These are phyloP conservation scores for Drosophila subquinaria DNA, from an alignment of 2,888 invertebrate genomes.

Conservation along the genomic window DNA sequence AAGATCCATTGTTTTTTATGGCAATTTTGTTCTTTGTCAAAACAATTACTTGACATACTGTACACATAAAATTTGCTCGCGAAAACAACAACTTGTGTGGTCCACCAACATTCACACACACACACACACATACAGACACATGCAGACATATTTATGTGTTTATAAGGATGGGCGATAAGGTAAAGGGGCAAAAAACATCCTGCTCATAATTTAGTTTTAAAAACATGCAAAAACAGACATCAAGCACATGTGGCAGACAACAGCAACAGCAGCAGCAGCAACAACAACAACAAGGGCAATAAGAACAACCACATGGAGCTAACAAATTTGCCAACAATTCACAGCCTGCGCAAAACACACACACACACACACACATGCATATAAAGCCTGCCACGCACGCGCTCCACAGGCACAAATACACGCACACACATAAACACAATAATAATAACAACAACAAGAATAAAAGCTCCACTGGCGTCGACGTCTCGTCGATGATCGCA, in stretches of 20 bases:
- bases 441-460: conserved; percentile 27
- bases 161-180: conserved; percentile 7
- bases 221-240: conserved; percentile 79
- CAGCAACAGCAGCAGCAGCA: conserved; percentile 33
- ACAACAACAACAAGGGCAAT: conserved; percentile 40
- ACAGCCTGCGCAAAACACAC: conserved; percentile 56
- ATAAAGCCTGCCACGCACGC: conserved; percentile 69
- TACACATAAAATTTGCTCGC: conserved; percentile 33
- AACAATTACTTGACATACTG: neutral
- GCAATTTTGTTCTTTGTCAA: neutral
- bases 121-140: conserved; percentile 23
- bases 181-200: conserved; percentile 50
- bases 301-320: conserved; percentile 56
- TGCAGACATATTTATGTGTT: neutral
- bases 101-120: conserved; percentile 29
- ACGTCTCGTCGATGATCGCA: conserved; percentile 41
- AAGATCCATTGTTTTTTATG: neutral
- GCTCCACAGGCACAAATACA: conserved; percentile 44
- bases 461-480: conserved; percentile 62
- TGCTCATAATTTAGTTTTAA: conserved; percentile 71
- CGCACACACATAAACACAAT: conserved; percentile 11
- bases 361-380: conserved; percentile 23
- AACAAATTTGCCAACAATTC: conserved; percentile 79
- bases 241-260: conserved; percentile 54
- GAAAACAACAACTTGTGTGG: conserved; percentile 59